Evolutionary conservation across 2,888 invertebrate genomes (phyloP).

Genomic region (Ochropleura plecta): DNA sequence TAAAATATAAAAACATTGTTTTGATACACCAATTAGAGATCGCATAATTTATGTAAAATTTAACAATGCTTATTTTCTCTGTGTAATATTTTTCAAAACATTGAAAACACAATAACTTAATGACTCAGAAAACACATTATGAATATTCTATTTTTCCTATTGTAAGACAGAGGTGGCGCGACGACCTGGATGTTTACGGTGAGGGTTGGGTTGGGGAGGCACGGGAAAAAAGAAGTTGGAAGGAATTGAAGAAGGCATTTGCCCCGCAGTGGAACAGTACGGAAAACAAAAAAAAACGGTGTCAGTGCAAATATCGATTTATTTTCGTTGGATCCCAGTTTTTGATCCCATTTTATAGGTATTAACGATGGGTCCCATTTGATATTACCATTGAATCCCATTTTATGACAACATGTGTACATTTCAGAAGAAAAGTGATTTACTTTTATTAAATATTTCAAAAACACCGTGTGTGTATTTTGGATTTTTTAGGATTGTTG

Average conservation of each 20-base stretch:
- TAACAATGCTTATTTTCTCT: background rate
- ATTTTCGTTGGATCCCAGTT: too few species aligned
- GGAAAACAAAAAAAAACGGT: background rate
- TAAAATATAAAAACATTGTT: too few species aligned
- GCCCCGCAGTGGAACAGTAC: background rate
- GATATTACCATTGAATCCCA: too few species aligned
- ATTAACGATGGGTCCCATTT: too few species aligned
- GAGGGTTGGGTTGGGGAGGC: background rate
- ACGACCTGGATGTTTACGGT: background rate
- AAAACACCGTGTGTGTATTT: too few species aligned
- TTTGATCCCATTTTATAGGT: too few species aligned
- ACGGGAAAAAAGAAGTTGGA: background rate
- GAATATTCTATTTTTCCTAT: background rate
- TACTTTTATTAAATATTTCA: too few species aligned
- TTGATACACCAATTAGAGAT: constrained; percentile 6
- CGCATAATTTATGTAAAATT: background rate
- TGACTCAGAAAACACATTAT: background rate
- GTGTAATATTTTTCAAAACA: background rate
- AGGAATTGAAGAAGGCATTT: background rate
- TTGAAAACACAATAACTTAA: background rate
- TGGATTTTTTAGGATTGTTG: too few species aligned
- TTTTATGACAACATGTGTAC: too few species aligned
- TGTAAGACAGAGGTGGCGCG: background rate
- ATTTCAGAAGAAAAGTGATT: too few species aligned
- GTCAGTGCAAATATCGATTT: background rate